These are phyloP conservation scores for Adelognathus sp. DNA, from an alignment of 2,888 invertebrate genomes.

Conservation along the genomic window DNA sequence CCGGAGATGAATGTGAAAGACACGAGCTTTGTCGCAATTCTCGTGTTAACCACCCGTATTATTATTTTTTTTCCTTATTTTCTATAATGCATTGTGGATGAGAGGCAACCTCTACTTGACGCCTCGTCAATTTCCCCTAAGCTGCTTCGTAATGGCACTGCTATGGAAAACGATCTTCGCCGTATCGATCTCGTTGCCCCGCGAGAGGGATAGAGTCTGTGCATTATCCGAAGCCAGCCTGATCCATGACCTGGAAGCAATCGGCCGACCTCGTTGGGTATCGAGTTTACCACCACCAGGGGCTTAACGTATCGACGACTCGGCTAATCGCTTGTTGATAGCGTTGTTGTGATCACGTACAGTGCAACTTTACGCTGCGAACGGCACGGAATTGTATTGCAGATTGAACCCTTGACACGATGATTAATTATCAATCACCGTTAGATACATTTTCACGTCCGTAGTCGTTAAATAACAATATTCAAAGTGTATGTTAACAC, in stretches of 20 bases:
- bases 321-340: slow-evolving; percentile 39
- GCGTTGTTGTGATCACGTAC: neutral
- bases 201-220: neutral
- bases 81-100: slow-evolving; percentile 1
- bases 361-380: neutral
- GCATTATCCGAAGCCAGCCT: slow-evolving; percentile 9
- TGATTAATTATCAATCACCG: neutral
- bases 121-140: neutral
- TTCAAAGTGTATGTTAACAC: too few relatives aligned
- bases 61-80: slow-evolving; percentile 22
- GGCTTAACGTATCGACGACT: slow-evolving; percentile 22
- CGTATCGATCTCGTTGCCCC: slow-evolving; percentile 39
- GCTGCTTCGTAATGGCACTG: neutral
- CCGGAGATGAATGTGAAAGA: slow-evolving; percentile 44
- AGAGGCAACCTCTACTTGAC: neutral
- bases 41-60: neutral
- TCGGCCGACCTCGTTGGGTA: slow-evolving; percentile 45
- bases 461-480: too few relatives aligned
- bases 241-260: slow-evolving; percentile 53
- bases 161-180: slow-evolving; percentile 19
- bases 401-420: neutral
- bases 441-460: neutral
- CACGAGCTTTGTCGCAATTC: neutral
- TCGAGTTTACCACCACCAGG: slow-evolving; percentile 34
- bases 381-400: neutral